A percentile compares a stretch with the other conserved stretches of the same genome.
Conservation (phyloP, 1,140 invertebrate genomes). For the Papilio dardanus region DNA sequence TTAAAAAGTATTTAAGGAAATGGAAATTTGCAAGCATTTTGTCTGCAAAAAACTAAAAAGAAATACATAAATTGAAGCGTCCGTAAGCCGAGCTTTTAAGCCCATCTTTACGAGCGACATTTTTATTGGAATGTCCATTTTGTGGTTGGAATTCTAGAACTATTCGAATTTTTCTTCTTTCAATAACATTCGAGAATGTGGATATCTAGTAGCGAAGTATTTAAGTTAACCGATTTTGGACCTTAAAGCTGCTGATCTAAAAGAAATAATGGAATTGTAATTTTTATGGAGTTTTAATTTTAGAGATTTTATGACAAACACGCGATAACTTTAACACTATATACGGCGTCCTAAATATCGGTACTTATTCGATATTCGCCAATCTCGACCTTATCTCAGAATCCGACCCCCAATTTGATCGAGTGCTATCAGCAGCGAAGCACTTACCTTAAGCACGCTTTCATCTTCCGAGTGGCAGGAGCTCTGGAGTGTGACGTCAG, state of each 20-base stretch:
- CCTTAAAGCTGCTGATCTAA: neutral
- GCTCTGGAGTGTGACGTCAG: conserved; percentile 97
- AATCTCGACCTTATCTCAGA: neutral
- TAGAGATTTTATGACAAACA: neutral
- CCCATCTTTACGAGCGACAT: conserved; percentile 11
- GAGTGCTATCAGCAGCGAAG: conserved; percentile 16
- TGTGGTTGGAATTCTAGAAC: neutral
- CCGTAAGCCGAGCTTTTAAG: neutral
- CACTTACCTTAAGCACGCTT: conserved; percentile 94
- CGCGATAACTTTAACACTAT: too few species aligned
- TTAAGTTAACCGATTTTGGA: neutral
- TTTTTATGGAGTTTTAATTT: neutral
- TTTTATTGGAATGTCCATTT: neutral
- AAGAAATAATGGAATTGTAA: neutral
- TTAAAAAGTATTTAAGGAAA: neutral
- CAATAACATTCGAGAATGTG: neutral
- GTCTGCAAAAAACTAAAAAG: neutral
- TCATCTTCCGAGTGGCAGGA: conserved; percentile 97
- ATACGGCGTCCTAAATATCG: too few species aligned
- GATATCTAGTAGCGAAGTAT: neutral
- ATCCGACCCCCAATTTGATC: neutral
- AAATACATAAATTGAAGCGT: neutral
- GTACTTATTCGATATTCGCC: too few species aligned
- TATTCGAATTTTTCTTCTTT: neutral
- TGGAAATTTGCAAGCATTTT: neutral